Conservation (phyloP, 2,888 invertebrate species). For the Lasioglossum morio region DNA sequence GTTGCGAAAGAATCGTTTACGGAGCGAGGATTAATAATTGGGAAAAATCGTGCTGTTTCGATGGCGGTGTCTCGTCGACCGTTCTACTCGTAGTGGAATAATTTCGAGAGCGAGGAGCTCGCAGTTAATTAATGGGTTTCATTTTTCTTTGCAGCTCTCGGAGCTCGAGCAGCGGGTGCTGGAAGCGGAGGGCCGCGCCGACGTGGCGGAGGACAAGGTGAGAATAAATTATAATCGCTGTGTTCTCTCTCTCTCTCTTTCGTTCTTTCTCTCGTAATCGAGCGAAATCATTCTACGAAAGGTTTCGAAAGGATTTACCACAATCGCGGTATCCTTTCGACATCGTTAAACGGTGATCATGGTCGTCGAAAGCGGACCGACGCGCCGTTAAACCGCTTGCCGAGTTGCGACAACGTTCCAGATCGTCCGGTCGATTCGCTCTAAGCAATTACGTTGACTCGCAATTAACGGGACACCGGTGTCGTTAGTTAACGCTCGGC, state of each 20-base stretch:
- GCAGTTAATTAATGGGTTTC: not conserved
- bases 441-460: slow-evolving; percentile 41
- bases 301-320: slow-evolving; percentile 8
- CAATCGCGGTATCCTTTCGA: not conserved
- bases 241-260: slow-evolving; percentile 12
- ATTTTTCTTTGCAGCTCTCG: slow-evolving; percentile 90
- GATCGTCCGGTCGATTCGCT: slow-evolving; percentile 31
- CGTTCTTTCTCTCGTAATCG: slow-evolving; percentile 12
- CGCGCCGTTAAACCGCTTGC: not conserved
- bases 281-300: not conserved
- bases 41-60: too few relatives aligned
- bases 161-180: slow-evolving; percentile 96
- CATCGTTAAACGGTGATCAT: not conserved
- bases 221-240: slow-evolving; percentile 74
- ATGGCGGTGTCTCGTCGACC: too few relatives aligned
- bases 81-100: not conserved
- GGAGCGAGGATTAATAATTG: too few relatives aligned
- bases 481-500: slow-evolving; percentile 49
- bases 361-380: slow-evolving; percentile 22
- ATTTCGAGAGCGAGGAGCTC: not conserved
- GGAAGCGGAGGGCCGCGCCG: slow-evolving; percentile 96
- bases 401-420: not conserved
- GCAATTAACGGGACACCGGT: slow-evolving; percentile 53
- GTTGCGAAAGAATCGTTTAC: too few relatives aligned
- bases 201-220: slow-evolving; percentile 98